A percentile compares a stretch with the other conserved stretches of the same genome.
phyloP scores from a whole-genome alignment of 1,140 invertebrate species.

The Panulirus ornatus region DNA sequence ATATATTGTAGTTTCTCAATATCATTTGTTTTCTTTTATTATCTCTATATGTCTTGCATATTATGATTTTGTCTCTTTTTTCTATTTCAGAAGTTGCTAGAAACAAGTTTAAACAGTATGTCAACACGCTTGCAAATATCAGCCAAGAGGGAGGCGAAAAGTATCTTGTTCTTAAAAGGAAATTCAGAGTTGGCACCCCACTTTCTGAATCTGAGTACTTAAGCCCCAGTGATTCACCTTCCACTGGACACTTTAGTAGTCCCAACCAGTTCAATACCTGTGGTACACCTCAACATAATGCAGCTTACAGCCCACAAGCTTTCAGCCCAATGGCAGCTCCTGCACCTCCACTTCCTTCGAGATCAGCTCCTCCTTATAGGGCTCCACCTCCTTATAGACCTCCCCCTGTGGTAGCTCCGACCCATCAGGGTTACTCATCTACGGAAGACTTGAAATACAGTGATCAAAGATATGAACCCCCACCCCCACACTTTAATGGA shows the following conservation, averaged over 20 bases:
- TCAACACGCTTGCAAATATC: conserved; percentile 91
- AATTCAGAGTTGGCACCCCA: conserved; percentile 80
- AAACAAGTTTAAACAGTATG: conserved; percentile 92
- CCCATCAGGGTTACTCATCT: conserved; percentile 26
- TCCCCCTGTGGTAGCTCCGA: conserved; percentile 58
- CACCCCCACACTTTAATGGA: conserved; percentile 58
- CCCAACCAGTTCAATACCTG: conserved; percentile 38
- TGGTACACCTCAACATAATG: conserved; percentile 45
- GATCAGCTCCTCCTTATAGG: conserved; percentile 66
- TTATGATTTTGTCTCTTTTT: neutral
- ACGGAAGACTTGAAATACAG: conserved; percentile 44
- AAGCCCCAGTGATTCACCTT: conserved; percentile 40
- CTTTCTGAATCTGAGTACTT: conserved; percentile 55
- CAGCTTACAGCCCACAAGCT: conserved; percentile 48
- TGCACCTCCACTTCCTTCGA: conserved; percentile 49
- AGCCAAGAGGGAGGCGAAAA: conserved; percentile 86
- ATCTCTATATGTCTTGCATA: too few relatives aligned
- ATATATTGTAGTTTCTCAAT: too few relatives aligned
- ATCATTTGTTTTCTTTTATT: too few relatives aligned
- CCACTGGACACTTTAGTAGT: conserved; percentile 5
- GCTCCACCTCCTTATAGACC: conserved; percentile 73
- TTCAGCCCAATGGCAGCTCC: conserved; percentile 27
- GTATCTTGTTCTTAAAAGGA: conserved; percentile 89
- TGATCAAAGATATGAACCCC: conserved; percentile 40
- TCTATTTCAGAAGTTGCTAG: conserved; percentile 82